Conservation (phyloP, 2,113 vertebrate species). For the Scophthalmus maximus region DNA sequence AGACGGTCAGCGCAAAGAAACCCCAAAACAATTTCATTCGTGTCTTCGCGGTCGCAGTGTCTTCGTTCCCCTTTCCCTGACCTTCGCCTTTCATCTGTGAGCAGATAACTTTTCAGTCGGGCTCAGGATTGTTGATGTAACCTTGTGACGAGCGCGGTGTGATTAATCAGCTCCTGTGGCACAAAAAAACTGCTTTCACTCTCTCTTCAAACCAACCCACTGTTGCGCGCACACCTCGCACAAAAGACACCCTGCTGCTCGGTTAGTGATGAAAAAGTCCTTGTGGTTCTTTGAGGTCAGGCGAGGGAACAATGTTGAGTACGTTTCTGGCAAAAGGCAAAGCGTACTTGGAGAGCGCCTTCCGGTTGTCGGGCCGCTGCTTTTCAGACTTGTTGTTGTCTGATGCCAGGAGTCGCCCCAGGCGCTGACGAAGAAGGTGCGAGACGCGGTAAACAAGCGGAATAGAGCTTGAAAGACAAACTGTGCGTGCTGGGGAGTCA, state of each 20-base stretch:
- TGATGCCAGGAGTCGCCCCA: slow-evolving; percentile 4
- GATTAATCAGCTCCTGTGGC: slow-evolving; percentile 43
- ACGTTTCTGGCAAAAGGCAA: slow-evolving; percentile 26
- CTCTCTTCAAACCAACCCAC: background rate
- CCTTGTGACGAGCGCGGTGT: slow-evolving; percentile 40
- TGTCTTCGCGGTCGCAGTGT: background rate
- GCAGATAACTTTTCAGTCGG: background rate
- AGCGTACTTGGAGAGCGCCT: slow-evolving; percentile 4
- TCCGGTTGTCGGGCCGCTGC: slow-evolving; percentile 52
- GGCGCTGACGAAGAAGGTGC: slow-evolving; percentile 16
- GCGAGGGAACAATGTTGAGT: slow-evolving; percentile 20
- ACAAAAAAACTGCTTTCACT: slow-evolving; percentile 24
- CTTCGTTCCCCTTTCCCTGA: background rate
- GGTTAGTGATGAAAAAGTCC: slow-evolving; percentile 5
- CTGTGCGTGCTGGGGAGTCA: background rate
- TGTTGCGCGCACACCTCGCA: slow-evolving; percentile 11
- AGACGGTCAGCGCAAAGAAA: no score
- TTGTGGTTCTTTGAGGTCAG: slow-evolving; percentile 26
- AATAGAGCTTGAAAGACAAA: slow-evolving; percentile 23
- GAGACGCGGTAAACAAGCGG: slow-evolving; percentile 29
- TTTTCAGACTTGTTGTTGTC: no score
- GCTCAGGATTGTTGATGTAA: slow-evolving; percentile 7
- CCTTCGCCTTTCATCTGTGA: background rate
- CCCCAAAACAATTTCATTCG: background rate
- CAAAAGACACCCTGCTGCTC: background rate